Evolutionary conservation across 2,797 vertebrate species (phyloP).

Genomic region (Limnodromus scolopaceus): DNA sequence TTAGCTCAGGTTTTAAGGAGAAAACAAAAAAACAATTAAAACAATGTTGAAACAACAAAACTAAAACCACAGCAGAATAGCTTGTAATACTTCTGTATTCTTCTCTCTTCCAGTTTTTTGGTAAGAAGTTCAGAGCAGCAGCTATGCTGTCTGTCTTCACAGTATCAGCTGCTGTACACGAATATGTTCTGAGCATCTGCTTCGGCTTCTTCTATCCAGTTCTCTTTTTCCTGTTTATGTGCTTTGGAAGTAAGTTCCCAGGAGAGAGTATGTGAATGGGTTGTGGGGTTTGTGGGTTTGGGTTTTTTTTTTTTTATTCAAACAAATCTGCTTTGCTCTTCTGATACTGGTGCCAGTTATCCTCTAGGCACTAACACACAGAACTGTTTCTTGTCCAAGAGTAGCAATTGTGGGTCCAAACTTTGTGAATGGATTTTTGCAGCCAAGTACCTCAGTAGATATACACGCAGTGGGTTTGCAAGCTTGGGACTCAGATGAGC

Average conservation of each 20-base stretch:
- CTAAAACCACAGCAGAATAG: not conserved
- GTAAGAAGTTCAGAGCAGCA: constrained; percentile 85
- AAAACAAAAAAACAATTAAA: not conserved
- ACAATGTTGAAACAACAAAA: not conserved
- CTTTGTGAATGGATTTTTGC: not conserved
- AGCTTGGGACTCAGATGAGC: not conserved
- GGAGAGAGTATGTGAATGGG: not conserved
- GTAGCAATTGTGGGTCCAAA: not conserved
- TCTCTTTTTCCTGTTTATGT: constrained; percentile 91
- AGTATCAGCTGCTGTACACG: constrained; percentile 90
- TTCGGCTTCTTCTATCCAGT: constrained; percentile 96
- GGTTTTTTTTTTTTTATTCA: not conserved
- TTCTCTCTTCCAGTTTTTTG: constrained; percentile 83
- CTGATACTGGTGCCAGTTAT: not conserved
- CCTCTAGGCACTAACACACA: not conserved
- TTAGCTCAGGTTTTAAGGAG: not conserved
- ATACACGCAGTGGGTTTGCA: not conserved
- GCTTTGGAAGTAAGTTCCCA: constrained; percentile 92
- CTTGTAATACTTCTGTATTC: not conserved
- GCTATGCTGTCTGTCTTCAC: constrained; percentile 93
- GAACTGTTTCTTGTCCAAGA: not conserved
- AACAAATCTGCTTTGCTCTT: not conserved
- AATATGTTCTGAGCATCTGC: constrained; percentile 89
- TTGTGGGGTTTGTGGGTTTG: not conserved
- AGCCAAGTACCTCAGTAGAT: not conserved